A percentile compares a stretch with the other conserved stretches of the same genome.
phyloP scores from a whole-genome alignment of 2,888 invertebrate genomes.

The Leptinotarsa juncta region DNA sequence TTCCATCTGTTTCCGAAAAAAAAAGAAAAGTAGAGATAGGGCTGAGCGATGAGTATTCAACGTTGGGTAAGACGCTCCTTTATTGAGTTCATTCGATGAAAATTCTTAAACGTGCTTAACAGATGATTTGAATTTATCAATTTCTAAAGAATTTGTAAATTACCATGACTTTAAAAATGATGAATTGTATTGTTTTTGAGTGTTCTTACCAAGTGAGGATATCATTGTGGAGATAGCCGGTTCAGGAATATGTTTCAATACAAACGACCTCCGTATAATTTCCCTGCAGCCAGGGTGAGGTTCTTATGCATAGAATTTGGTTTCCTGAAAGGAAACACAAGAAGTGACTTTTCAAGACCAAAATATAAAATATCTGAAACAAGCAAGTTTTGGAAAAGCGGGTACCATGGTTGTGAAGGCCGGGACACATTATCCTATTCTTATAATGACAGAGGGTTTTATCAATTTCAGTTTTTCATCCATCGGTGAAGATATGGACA shows the following conservation, averaged over 20 bases:
- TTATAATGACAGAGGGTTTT: too few species aligned
- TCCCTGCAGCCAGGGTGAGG: too few species aligned
- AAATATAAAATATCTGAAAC: too few species aligned
- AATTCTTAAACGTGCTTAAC: background rate
- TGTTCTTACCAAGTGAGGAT: slow-evolving; percentile 14
- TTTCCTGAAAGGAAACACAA: too few species aligned
- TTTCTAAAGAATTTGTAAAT: background rate
- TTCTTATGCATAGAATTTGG: too few species aligned
- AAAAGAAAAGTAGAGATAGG: background rate
- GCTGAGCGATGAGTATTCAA: slow-evolving; percentile 17
- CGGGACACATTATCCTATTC: too few species aligned
- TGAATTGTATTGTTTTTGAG: slow-evolving; percentile 20
- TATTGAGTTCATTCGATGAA: slow-evolving; percentile 13
- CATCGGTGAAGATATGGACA: too few species aligned
- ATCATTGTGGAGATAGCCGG: background rate
- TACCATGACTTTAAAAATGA: slow-evolving; percentile 15
- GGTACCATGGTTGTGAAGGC: too few species aligned
- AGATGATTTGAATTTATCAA: slow-evolving; percentile 5
- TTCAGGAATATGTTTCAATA: slow-evolving; percentile 6
- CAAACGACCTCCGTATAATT: too few species aligned
- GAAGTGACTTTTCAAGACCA: background rate
- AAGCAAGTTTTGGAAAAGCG: too few species aligned
- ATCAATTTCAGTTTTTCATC: too few species aligned
- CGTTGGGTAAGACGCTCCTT: background rate
- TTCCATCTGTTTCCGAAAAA: background rate